Evolutionary conservation across 2,888 invertebrate species (phyloP), one percentile per base, ranked within the genome.

Genomic region (Latheticus oryzae): DNA sequence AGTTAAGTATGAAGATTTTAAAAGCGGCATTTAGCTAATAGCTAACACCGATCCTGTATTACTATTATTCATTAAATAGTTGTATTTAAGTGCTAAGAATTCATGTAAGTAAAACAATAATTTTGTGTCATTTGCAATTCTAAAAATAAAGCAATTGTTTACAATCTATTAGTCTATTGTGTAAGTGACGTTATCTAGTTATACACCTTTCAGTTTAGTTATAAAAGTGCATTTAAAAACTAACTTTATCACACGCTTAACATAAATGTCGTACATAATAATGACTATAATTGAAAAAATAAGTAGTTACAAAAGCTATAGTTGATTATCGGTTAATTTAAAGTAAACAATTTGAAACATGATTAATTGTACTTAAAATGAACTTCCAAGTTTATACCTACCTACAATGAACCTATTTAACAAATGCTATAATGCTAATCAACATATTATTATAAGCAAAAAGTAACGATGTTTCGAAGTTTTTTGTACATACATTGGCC

Each of bases 241-340:
- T 24, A 42, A 26, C 17, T 28, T 42, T 42, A 42, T 42, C 28
- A 13, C 5, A 16, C 16, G 26, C 7, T 15, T 16, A 42, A 42
- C 42, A 42, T 42, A 42, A 42, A 42, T 42, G 42, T 42, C 42
- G 5, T 9, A n/a, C 16, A 15, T 15, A 28, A 28, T 42, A 42
- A 28, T 42, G 26, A 26, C 28, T 9, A 24, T 42, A 42, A 42
- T 42, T 42, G n/a, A 11, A 42, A 28, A 40, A 42, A 28, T 28
- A 42, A 24, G 21, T 23, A 40, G 21, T 15, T 12, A 11, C 15
- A 7, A 17, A 24, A 11, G 23, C 12, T 40, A 13, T 2, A 28
- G 28, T 28, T 32, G 13, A 13, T 40, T 40, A 21, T n/a, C 23
- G n/a, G 24, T 40, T 9, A 12, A 13, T 21, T 40, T 40, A 23